Evolutionary conservation across 1,140 invertebrate genomes (phyloP), one percentile per base, ranked within the genome.

Genomic region (Drosophila orosa): DNA sequence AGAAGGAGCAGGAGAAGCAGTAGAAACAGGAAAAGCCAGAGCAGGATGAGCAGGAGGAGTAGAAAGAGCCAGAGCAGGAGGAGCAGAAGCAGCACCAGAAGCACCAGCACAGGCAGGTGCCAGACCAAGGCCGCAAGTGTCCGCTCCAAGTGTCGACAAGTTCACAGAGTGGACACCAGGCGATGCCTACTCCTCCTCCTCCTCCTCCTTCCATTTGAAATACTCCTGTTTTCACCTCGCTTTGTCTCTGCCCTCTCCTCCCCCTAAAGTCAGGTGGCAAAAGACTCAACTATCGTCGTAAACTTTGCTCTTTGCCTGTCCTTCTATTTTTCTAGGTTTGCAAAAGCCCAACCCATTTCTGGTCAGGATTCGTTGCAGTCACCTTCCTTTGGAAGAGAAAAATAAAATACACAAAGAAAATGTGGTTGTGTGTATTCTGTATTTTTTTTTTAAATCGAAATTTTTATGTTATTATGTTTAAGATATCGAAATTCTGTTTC

Each of bases 111-210:
- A 22, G 25, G 35, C 29, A 57, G 29, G 25, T 52, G 29, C 15
- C 50, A 40, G 45, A 29, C 35, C 15, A n/a, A n/a, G 24, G 31
- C 44, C 39, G 50, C 22, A 52, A 44, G 47, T 40, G 44, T 31
- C 35, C 35, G 42, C 17, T 12, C 17, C 17, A 57, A 72, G 65
- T 72, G 66, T 61, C 75, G 60, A 73, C 75, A 58, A 44, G 66
- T 54, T 0, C 15, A 29, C 24, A 15, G 56, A 40, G 42, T 65
- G 31, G 35, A 42, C 45, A 48, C 35, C 44, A 33, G 44, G 15
- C 15, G 52, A 35, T 3, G 33, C 13, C 33, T 33, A 15, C 15
- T 27, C 2, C 44, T 9, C 44, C 4, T 33, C 5, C 56, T 9
- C 44, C 4, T 33, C 5, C 56, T 40, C 19, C 40, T 3, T 4